A percentile compares a stretch with the other conserved stretches of the same genome.
These are phyloP conservation scores for Pholis gunnellus DNA, from an alignment of 2,113 vertebrate species.

Conservation along the genomic window DNA sequence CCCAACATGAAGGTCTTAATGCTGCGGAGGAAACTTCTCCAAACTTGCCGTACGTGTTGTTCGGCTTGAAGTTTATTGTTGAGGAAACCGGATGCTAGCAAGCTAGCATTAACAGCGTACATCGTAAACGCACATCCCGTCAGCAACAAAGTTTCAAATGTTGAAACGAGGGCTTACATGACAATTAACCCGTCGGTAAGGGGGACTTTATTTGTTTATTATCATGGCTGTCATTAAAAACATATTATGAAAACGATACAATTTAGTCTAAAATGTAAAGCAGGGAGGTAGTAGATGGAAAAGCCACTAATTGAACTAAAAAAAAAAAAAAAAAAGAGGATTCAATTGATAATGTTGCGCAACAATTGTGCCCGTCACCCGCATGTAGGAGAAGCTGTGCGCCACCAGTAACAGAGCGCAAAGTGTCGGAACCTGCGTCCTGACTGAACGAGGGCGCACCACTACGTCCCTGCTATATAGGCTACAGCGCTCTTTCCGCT, in stretches of 20 bases:
- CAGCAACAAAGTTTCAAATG: background rate
- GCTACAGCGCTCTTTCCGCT: background rate
- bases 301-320: no score
- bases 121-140: background rate
- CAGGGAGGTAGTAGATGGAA: no score
- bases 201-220: background rate
- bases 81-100: background rate
- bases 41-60: background rate
- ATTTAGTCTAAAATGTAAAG: no score
- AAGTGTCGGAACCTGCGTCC: constrained; percentile 41
- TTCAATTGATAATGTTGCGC: background rate
- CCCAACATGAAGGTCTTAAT: background rate
- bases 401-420: constrained; percentile 15
- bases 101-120: no score
- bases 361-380: background rate
- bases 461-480: background rate
- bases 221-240: background rate
- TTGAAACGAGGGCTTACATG: no score
- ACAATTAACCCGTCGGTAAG: background rate
- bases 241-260: no score
- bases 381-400: background rate
- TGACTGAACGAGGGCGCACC: constrained; percentile 33
- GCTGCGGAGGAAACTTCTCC: background rate
- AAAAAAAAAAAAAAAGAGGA: background rate
- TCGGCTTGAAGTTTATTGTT: background rate